Base-by-base conservation (phyloP, 2,113 vertebrate genomes). In the Epinephelus fuscoguttatus region DNA sequence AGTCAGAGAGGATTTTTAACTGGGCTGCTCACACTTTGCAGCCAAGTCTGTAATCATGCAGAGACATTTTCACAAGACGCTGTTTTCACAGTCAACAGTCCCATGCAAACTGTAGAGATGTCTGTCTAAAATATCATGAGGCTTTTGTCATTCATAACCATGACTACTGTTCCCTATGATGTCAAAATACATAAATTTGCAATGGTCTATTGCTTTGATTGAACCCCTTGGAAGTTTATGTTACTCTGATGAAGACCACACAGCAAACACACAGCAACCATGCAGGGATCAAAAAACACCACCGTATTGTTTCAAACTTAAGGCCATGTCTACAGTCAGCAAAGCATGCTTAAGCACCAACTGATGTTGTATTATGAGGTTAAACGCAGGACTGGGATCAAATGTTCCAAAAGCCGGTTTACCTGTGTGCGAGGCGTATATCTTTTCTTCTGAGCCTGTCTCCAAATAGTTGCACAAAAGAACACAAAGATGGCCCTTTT, bases 401-500 rank as follows among this genome's bases (percentile, higher is more conserved):
- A 62, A 84, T 12, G 56, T 55, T 81, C 6, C 37, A 73, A 76
- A 85, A 81, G 12, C 6, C 1, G 27, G 78, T 91, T 30, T 98
- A 99, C 98, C 98, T 99, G 97, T n/a, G 97, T 96, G 94, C 97
- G 96, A 4, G 97, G 96, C 82, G 97, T 96, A 90, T 98, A 99
- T 88, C 98, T 96, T 94, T 97, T 99, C 97, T 98, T 99, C 97
- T 98, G 97, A 70, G 97, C 96, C 97, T 98, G 95, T 92, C 92
- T 96, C 95, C 94, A 96, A 92, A 91, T 52, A 91, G 68, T 89
- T 78, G 88, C 89, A 95, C 93, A 95, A 91, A 91, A 95, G 88
- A 92, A 94, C 90, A 95, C 89, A 92, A 89, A 88, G 57, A 89
- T 50, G 91, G 55, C 37, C 66, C 66, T 69, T 91, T 93, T 91